Evolutionary conservation across 2,888 invertebrate species (phyloP).

Genomic region (Oscheius sp.): DNA sequence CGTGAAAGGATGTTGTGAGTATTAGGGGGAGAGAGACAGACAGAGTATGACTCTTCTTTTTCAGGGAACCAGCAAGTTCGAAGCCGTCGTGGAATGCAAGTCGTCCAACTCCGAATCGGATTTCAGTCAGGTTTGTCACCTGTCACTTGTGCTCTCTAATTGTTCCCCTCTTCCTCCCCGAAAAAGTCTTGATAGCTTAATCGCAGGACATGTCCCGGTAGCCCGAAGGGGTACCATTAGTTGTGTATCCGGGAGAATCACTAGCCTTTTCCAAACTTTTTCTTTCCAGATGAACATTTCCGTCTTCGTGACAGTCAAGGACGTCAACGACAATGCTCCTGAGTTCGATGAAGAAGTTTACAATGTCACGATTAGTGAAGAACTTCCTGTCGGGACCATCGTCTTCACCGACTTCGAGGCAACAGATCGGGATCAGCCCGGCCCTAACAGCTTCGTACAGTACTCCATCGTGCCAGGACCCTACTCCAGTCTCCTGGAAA

Average conservation of each 20-base stretch:
- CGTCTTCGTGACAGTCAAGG: slow-evolving; percentile 69
- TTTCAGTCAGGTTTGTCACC: slow-evolving; percentile 55
- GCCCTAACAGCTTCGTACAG: slow-evolving; percentile 69
- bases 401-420: slow-evolving; percentile 69
- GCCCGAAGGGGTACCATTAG: background rate
- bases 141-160: background rate
- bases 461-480: slow-evolving; percentile 63
- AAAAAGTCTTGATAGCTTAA: background rate
- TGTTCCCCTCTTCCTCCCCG: background rate
- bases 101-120: slow-evolving; percentile 57
- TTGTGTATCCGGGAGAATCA: too few relatives aligned
- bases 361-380: slow-evolving; percentile 65
- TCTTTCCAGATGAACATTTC: slow-evolving; percentile 68
- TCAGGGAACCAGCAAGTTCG: slow-evolving; percentile 61
- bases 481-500: slow-evolving; percentile 58
- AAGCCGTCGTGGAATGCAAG: slow-evolving; percentile 61
- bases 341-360: slow-evolving; percentile 66
- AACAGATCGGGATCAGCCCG: slow-evolving; percentile 67
- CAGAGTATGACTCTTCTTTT: slow-evolving; percentile 13
- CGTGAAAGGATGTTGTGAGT: background rate
- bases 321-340: slow-evolving; percentile 72
- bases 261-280: background rate
- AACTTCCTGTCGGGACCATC: slow-evolving; percentile 68
- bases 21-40: too few relatives aligned
- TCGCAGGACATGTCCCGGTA: background rate